Evolutionary conservation across 1,140 invertebrate genomes (phyloP).

Genomic region (Agrilus planipennis): DNA sequence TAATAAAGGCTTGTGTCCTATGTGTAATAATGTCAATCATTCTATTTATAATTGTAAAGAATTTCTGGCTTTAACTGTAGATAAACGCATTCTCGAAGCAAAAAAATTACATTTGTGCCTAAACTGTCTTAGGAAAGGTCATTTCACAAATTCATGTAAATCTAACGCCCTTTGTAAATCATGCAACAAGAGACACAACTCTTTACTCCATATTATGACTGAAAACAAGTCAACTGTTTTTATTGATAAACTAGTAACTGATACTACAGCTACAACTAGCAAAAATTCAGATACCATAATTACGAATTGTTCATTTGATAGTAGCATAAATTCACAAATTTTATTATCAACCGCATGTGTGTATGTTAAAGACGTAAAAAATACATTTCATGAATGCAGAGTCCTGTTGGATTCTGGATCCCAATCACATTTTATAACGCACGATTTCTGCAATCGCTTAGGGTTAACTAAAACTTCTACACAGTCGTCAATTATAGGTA

Average conservation of each 20-base stretch:
- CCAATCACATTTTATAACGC: conserved; percentile 6
- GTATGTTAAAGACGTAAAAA: conserved; percentile 1
- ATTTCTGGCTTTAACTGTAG: conserved; percentile 1
- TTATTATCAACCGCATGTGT: conserved; percentile 6
- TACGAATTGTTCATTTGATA: too few species aligned
- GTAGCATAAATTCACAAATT: too few species aligned
- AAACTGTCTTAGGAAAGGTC: conserved; percentile 8
- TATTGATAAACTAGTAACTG: too few species aligned
- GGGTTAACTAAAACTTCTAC: not conserved
- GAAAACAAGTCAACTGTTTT: too few species aligned
- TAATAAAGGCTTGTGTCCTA: conserved; percentile 1
- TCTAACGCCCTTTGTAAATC: conserved; percentile 1
- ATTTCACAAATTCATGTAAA: conserved; percentile 2
- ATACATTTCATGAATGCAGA: not conserved
- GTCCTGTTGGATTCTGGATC: conserved; percentile 6
- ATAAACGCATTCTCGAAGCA: conserved; percentile 2
- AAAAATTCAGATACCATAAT: too few species aligned
- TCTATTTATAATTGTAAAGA: conserved; percentile 8
- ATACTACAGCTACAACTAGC: too few species aligned
- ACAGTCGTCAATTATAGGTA: not conserved
- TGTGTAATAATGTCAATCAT: conserved; percentile 9
- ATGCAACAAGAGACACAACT: conserved; percentile 9
- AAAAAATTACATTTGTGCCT: conserved; percentile 9
- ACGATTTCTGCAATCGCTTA: conserved; percentile 2
- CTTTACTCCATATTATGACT: conserved; percentile 10